phyloP scores from a whole-genome alignment of 1,140 invertebrate species.

The Meloidogyne chitwoodi region DNA sequence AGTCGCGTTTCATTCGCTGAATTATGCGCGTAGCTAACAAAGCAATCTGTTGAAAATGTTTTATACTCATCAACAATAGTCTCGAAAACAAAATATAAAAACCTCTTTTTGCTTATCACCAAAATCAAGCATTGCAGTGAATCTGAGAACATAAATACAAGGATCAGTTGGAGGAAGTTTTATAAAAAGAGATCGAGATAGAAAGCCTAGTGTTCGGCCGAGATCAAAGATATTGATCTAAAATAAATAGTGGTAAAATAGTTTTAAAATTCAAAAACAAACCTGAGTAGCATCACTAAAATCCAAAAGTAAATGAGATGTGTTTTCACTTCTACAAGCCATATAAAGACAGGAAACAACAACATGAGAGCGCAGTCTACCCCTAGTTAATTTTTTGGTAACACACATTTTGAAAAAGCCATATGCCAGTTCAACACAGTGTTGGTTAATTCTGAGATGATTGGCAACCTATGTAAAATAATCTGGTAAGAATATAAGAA shows the following conservation, averaged over 20 bases:
- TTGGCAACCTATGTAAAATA: conserved; percentile 44
- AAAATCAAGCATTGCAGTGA: conserved; percentile 87
- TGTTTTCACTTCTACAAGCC: conserved; percentile 86
- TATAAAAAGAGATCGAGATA: conserved; percentile 82
- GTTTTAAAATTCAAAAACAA: conserved; percentile 14
- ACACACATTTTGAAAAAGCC: conserved; percentile 96
- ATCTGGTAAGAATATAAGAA: not conserved
- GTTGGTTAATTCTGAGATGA: conserved; percentile 71
- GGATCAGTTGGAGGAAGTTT: conserved; percentile 87
- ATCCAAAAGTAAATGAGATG: conserved; percentile 92
- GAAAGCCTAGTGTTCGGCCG: conserved; percentile 81
- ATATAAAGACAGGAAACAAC: conserved; percentile 96
- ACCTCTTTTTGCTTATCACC: conserved; percentile 64
- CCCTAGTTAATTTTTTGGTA: conserved; percentile 78
- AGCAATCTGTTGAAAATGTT: conserved; percentile 87
- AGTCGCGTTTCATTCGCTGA: conserved; percentile 94
- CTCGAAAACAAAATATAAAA: not conserved
- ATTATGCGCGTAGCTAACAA: conserved; percentile 87
- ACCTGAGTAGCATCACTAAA: conserved; percentile 84
- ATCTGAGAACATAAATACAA: conserved; percentile 85
- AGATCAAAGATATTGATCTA: conserved; percentile 92
- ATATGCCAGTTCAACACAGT: conserved; percentile 84
- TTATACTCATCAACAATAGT: conserved; percentile 66
- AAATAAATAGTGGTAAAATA: conserved; percentile 23
- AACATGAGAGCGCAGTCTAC: conserved; percentile 81